These are phyloP conservation scores for Microhierax caerulescens DNA, from an alignment of 2,797 vertebrate species.

Conservation along the genomic window DNA sequence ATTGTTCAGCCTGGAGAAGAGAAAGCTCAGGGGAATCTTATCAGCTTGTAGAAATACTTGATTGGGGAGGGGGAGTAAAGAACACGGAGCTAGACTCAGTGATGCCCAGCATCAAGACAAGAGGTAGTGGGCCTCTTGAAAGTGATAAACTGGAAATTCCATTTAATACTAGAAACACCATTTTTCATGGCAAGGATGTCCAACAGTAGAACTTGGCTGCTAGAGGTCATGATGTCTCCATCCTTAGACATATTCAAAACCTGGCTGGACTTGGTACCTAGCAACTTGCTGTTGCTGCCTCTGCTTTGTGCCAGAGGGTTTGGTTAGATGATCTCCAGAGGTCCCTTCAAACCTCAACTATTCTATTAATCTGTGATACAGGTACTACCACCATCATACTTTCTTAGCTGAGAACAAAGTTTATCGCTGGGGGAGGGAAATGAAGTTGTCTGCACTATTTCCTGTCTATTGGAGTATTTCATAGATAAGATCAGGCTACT, in stretches of 20 bases:
- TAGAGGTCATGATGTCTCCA: neutral
- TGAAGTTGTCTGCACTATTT: neutral
- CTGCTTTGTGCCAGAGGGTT: neutral
- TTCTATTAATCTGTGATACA: neutral
- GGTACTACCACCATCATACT: neutral
- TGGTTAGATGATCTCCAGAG: neutral
- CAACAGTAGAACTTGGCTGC: neutral
- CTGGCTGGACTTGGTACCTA: neutral
- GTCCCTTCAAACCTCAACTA: neutral
- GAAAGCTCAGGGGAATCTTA: neutral
- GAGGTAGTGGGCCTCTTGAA: neutral
- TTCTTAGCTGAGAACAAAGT: neutral
- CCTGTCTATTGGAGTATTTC: neutral
- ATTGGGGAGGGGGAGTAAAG: neutral
- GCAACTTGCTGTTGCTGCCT: neutral
- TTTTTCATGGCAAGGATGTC: neutral
- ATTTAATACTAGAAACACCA: neutral
- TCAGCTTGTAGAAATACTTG: neutral
- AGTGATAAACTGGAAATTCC: neutral
- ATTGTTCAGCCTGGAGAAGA: neutral
- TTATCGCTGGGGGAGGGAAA: neutral
- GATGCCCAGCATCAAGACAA: fast-evolving
- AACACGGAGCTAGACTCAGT: neutral
- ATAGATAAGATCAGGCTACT: neutral
- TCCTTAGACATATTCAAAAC: neutral